phyloP scores from a whole-genome alignment of 2,888 invertebrate genomes.

The Drosophila neonasuta region DNA sequence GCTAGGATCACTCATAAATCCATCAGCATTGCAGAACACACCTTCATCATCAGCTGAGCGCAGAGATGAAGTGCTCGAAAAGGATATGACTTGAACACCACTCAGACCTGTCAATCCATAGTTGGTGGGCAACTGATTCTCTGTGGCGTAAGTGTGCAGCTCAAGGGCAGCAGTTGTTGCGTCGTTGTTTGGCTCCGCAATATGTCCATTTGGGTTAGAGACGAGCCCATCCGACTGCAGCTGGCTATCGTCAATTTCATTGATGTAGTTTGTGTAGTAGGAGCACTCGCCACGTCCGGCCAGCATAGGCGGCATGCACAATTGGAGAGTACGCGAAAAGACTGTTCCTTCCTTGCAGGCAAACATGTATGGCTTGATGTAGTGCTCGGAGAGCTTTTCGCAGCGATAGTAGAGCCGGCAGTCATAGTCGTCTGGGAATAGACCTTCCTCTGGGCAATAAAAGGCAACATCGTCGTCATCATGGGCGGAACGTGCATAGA shows the following conservation, averaged over 20 bases:
- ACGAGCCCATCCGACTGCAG: slow-evolving; percentile 61
- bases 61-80: slow-evolving; percentile 78
- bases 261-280: slow-evolving; percentile 81
- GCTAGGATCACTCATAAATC: slow-evolving; percentile 87
- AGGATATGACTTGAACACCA: slow-evolving; percentile 81
- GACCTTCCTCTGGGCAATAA: slow-evolving; percentile 87
- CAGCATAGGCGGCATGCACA: slow-evolving; percentile 88
- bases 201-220: slow-evolving; percentile 50
- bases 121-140: slow-evolving; percentile 73
- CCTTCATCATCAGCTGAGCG: slow-evolving; percentile 69
- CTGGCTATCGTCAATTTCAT: slow-evolving; percentile 76
- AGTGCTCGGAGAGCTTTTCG: slow-evolving; percentile 84
- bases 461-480: slow-evolving; percentile 77
- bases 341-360: slow-evolving; percentile 90
- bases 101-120: slow-evolving; percentile 79
- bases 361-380: slow-evolving; percentile 85
- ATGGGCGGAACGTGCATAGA: slow-evolving; percentile 38
- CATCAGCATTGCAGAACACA: slow-evolving; percentile 85
- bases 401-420: slow-evolving; percentile 90
- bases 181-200: slow-evolving; percentile 53
- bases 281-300: slow-evolving; percentile 88
- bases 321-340: slow-evolving; percentile 86
- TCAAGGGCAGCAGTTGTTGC: slow-evolving; percentile 62
- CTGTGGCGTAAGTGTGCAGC: slow-evolving; percentile 59
- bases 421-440: slow-evolving; percentile 87